These are phyloP conservation scores for Macroramphosus scolopax DNA, from an alignment of 2,797 vertebrate genomes.

Conservation along the genomic window DNA sequence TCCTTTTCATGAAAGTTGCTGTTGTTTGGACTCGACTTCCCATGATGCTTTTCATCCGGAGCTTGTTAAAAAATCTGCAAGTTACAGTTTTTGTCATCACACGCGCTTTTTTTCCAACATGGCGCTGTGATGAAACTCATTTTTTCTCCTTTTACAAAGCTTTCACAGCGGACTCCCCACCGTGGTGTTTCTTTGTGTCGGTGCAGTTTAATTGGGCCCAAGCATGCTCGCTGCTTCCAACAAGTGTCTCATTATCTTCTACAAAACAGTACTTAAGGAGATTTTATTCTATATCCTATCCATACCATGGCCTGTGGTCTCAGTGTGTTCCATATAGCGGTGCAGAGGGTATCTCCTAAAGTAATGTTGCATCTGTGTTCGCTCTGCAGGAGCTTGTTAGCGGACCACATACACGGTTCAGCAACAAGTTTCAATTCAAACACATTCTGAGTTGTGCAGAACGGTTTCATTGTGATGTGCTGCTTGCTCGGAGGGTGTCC, in stretches of 20 bases:
- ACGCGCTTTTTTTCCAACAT: no score
- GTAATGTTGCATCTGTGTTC: slow-evolving; percentile 29
- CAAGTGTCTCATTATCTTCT: slow-evolving; percentile 59
- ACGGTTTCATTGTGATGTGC: slow-evolving; percentile 18
- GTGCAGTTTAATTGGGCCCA: slow-evolving; percentile 52
- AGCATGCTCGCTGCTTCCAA: slow-evolving; percentile 36
- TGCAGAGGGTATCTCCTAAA: slow-evolving; percentile 14
- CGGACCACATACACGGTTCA: no score
- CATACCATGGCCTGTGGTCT: slow-evolving; percentile 12
- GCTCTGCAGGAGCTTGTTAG: slow-evolving; percentile 51
- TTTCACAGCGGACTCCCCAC: no score
- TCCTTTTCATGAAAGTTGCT: no score
- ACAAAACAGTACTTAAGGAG: slow-evolving; percentile 46
- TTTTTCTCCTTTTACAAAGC: no score
- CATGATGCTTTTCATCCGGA: slow-evolving; percentile 3
- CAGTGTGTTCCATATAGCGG: slow-evolving; percentile 18
- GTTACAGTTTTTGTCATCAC: slow-evolving; percentile 6
- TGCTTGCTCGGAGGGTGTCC: slow-evolving; percentile 8
- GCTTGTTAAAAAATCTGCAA: slow-evolving; percentile 41
- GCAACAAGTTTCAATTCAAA: no score
- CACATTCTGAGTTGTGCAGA: no score
- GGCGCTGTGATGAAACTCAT: slow-evolving; percentile 12
- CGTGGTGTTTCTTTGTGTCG: no score
- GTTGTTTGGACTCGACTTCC: no score
- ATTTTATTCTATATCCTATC: slow-evolving; percentile 35